Evolutionary conservation across 2,113 vertebrate species (phyloP).

Genomic region (Corythaixoides concolor): DNA sequence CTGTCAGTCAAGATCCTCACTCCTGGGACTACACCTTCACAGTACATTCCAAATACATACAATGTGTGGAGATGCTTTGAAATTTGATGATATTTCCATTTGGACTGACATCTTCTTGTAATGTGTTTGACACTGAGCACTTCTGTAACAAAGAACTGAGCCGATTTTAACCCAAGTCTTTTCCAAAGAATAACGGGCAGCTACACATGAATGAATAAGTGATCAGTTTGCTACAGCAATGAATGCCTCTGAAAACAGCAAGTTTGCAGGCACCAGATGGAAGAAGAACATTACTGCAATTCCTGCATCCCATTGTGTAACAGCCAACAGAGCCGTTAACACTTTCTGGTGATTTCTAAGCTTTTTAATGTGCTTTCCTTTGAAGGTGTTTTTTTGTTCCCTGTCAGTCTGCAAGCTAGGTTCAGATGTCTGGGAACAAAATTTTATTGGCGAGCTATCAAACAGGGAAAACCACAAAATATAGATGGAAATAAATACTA

Average conservation of each 20-base stretch:
- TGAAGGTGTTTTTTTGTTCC: slow-evolving; percentile 49
- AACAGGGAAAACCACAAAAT: slow-evolving; percentile 8
- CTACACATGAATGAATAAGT: slow-evolving; percentile 54
- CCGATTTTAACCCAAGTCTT: not conserved
- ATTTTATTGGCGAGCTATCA: slow-evolving; percentile 38
- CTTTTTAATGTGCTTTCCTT: slow-evolving; percentile 41
- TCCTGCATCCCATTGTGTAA: slow-evolving; percentile 58
- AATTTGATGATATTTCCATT: slow-evolving; percentile 43
- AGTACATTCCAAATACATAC: slow-evolving; percentile 41
- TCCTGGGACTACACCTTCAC: slow-evolving; percentile 60
- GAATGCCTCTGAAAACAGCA: slow-evolving; percentile 56
- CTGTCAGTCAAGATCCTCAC: slow-evolving; percentile 53
- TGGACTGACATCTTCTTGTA: slow-evolving; percentile 52
- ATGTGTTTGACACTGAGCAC: slow-evolving; percentile 35
- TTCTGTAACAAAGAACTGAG: slow-evolving; percentile 39
- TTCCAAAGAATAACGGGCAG: slow-evolving; percentile 59
- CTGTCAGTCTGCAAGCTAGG: slow-evolving; percentile 42
- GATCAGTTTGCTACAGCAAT: slow-evolving; percentile 64
- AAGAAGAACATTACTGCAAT: slow-evolving; percentile 66
- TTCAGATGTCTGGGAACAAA: slow-evolving; percentile 27
- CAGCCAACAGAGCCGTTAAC: slow-evolving; percentile 67
- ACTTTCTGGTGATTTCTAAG: slow-evolving; percentile 63
- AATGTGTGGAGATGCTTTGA: slow-evolving; percentile 14
- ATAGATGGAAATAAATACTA: slow-evolving; percentile 27
- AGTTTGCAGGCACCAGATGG: slow-evolving; percentile 65